Evolutionary conservation across 2,797 vertebrate species (phyloP).

Genomic region (Neomorphus geoffroyi): DNA sequence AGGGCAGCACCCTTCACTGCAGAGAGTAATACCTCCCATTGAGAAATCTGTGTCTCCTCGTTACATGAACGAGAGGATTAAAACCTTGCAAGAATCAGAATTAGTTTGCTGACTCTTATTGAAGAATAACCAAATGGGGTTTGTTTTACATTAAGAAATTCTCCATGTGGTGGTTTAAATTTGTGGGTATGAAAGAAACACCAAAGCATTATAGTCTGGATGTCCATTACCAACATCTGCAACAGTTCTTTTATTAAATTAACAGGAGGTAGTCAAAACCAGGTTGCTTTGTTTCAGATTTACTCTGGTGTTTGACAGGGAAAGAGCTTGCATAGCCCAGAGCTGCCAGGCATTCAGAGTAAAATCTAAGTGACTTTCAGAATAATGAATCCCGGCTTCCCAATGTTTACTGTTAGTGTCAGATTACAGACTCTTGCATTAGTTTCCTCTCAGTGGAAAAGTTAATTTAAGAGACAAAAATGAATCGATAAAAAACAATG

Average conservation of each 20-base stretch:
- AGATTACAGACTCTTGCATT: background rate
- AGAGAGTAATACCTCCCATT: background rate
- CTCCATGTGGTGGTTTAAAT: background rate
- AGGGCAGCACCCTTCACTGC: background rate
- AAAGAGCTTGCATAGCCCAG: background rate
- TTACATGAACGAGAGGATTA: background rate
- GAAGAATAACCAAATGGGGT: background rate
- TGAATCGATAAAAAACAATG: background rate
- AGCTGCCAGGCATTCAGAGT: background rate
- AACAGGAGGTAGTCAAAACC: background rate
- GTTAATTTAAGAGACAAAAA: slow-evolving; percentile 35
- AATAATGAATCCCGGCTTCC: background rate
- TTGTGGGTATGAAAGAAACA: background rate
- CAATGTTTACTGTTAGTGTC: background rate
- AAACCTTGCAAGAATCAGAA: background rate
- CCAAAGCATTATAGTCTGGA: background rate
- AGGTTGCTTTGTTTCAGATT: background rate
- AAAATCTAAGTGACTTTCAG: slow-evolving; percentile 17
- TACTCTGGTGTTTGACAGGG: background rate
- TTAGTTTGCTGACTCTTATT: background rate
- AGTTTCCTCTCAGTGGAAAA: slow-evolving; percentile 6
- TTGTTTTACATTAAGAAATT: background rate
- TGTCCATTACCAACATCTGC: background rate
- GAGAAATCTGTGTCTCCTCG: background rate
- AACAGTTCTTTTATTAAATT: background rate